Evolutionary conservation across 2,888 invertebrate species (phyloP), one percentile per base, ranked within the genome.

Genomic region (Ichneumon xanthorius): DNA sequence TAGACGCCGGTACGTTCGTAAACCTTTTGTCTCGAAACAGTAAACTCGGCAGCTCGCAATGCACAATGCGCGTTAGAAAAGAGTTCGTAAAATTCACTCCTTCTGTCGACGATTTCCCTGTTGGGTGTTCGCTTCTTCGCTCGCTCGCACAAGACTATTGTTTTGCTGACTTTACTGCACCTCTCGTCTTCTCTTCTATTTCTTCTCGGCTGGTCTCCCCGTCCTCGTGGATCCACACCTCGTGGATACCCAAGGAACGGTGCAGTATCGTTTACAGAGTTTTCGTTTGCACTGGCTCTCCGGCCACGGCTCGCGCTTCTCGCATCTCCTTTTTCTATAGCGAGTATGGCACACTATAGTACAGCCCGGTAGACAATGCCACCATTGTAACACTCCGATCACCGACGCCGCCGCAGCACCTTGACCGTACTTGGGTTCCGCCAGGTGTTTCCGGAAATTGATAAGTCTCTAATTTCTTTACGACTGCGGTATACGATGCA

Each of bases 381-480:
- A 81, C 75, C 88, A 90, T 91, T 91, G 88, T 88, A 82, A 80
- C 73, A 80, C 85, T 80, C 80, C 80, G 87, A 87, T 86, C 88
- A 81, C 76, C 86, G 61, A 76, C 85, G 85, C 75, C 78, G 82
- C 70, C 82, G 65, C 65, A 79, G 82, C 85, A 85, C 87, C 88
- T 82, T 87, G 88, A 88, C 87, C 90, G 87, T 77, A 72, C 80
- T 63, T 86, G 86, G 87, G 88, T 87, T 88, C 87, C 88, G 89
- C 90, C 93, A 92, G 92, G 91, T 93, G 92, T 90, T 91, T 90
- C 90, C 90, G 88, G 89, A 90, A 92, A 93, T 91, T 92, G 93
- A 93, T 93, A 93, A 93, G 89, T 91, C 87, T 89, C 89, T 91
- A 91, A 92, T 92, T 92, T 91, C 90, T 92, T 93, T 91, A 92